Evolutionary conservation across 2,797 vertebrate genomes (phyloP).

Genomic region (Mus minutoides): DNA sequence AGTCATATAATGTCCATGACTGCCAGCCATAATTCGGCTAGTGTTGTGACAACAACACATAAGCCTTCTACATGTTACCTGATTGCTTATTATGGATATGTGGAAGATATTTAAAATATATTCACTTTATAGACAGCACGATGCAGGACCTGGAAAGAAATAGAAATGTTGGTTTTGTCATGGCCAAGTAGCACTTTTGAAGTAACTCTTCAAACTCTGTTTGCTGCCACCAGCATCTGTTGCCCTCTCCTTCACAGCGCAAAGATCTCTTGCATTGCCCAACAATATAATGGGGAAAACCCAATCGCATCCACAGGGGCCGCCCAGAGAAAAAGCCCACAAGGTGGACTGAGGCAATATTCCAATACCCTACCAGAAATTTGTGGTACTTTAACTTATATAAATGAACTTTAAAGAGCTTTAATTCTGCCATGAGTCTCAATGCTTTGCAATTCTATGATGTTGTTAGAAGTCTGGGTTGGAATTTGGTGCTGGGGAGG

Average conservation of each 20-base stretch:
- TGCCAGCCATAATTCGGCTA: background rate
- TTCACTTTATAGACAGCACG: background rate
- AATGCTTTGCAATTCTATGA: conserved; percentile 6
- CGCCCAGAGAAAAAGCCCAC: background rate
- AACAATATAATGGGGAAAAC: background rate
- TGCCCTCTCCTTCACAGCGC: background rate
- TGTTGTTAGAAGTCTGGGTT: background rate
- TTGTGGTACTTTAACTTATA: background rate
- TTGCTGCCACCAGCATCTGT: background rate
- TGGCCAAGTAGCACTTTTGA: background rate
- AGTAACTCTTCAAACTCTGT: background rate
- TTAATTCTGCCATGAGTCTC: background rate
- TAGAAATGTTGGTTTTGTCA: background rate
- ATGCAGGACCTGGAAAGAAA: background rate
- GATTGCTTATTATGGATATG: background rate
- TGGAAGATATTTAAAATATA: background rate
- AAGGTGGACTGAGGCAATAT: background rate
- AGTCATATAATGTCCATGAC: background rate
- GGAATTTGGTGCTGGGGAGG: background rate
- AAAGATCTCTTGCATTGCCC: background rate
- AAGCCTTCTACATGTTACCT: background rate
- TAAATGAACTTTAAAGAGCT: background rate
- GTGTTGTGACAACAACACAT: background rate
- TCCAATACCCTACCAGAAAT: background rate
- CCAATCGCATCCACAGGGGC: background rate